phyloP scores from a whole-genome alignment of 2,113 vertebrate species.

The Nettapus auritus region DNA sequence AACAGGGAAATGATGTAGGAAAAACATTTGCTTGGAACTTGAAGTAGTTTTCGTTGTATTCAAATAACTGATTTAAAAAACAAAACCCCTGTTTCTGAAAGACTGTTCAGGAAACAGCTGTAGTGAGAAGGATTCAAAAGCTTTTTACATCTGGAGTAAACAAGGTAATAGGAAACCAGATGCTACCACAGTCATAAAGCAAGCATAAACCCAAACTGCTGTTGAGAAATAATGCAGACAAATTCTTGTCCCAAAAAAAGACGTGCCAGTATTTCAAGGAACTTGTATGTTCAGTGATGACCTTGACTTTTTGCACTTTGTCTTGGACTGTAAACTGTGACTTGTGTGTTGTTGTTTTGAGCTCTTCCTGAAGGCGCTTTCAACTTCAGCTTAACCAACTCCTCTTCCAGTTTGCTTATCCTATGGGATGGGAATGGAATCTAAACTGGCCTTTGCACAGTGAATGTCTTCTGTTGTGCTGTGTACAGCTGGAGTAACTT shows the following conservation, averaged over 20 bases:
- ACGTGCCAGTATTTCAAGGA: neutral
- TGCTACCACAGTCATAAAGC: neutral
- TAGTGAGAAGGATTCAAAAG: neutral
- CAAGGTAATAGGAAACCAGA: neutral
- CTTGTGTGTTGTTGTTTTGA: neutral
- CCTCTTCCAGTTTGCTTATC: neutral
- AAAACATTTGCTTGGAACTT: neutral
- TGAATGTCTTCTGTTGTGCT: neutral
- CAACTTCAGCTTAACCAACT: neutral
- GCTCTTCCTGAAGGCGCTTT: neutral
- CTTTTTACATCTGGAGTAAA: neutral
- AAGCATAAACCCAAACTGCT: neutral
- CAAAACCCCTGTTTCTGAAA: neutral
- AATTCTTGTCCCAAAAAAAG: neutral
- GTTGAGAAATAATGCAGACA: neutral
- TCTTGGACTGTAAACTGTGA: neutral
- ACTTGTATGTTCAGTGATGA: neutral
- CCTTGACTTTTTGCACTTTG: neutral
- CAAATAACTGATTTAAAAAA: neutral
- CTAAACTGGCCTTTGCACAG: neutral
- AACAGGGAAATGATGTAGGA: neutral
- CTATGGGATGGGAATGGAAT: neutral
- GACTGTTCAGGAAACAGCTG: conserved; percentile 32
- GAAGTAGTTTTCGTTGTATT: neutral
- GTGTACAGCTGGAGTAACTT: neutral